phyloP scores from a whole-genome alignment of 2,113 vertebrate species.

The Rhabdornis inornatus region DNA sequence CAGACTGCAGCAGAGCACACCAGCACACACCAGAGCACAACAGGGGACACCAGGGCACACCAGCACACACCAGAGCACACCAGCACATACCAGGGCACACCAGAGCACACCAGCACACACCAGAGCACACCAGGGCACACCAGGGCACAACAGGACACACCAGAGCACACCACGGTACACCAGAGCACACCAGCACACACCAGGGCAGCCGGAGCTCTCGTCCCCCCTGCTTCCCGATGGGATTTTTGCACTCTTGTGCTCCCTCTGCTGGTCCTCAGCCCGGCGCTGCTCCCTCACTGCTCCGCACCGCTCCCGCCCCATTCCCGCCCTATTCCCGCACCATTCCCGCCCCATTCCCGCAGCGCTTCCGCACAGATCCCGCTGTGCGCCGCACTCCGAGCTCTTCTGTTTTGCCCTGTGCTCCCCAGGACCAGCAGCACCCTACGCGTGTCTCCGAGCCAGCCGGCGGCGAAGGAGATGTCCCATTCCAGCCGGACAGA shows the following conservation, averaged over 20 bases:
- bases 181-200: no score
- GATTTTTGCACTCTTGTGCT: slow-evolving; percentile 1
- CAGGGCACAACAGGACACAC: not conserved
- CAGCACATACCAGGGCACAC: no score
- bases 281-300: not conserved
- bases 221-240: not conserved
- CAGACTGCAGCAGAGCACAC: not conserved
- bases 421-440: not conserved
- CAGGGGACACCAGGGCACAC: no score
- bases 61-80: no score
- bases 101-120: no score
- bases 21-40: no score
- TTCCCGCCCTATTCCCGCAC: not conserved
- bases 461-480: not conserved
- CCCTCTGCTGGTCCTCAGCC: slow-evolving; percentile 50
- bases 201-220: not conserved
- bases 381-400: not conserved
- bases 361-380: accelerated
- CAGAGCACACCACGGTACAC: no score
- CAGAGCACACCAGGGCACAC: no score
- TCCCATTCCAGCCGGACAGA: not conserved
- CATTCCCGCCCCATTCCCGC: accelerated
- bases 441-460: accelerated
- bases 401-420: not conserved
- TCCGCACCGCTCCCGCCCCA: not conserved